These are phyloP conservation scores for Amorpha juglandis DNA, from an alignment of 2,888 invertebrate genomes.

Conservation along the genomic window DNA sequence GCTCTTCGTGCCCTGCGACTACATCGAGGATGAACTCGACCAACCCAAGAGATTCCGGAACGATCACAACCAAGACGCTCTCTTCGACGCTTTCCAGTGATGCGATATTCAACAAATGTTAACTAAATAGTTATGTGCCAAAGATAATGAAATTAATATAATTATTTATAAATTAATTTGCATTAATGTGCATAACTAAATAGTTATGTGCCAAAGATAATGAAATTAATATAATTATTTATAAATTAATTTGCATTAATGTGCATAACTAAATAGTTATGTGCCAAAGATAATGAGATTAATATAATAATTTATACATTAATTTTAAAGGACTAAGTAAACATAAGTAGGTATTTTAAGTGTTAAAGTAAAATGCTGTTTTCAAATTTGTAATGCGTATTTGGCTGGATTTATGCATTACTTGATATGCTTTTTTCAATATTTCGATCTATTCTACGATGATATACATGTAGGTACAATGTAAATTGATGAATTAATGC, in stretches of 20 bases:
- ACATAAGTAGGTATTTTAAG: constrained; percentile 33
- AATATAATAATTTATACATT: constrained; percentile 34
- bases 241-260: too few species aligned
- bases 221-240: constrained; percentile 35
- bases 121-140: constrained; percentile 45
- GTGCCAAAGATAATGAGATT: constrained; percentile 45
- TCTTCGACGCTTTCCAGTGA: constrained; percentile 63
- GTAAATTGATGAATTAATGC: background rate
- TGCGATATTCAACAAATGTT: background rate
- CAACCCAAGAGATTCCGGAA: constrained; percentile 59
- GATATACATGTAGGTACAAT: constrained; percentile 1
- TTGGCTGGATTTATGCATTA: constrained; percentile 62
- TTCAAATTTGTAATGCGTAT: constrained; percentile 49
- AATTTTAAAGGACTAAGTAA: constrained; percentile 45
- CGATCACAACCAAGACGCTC: constrained; percentile 62
- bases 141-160: constrained; percentile 36
- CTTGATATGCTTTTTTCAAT: constrained; percentile 17
- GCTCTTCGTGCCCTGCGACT: constrained; percentile 69
- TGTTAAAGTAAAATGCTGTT: constrained; percentile 25
- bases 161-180: constrained; percentile 37
- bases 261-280: too few species aligned
- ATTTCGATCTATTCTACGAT: constrained; percentile 1
- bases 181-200: too few species aligned
- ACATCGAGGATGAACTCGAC: constrained; percentile 61
- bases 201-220: constrained; percentile 43